Evolutionary conservation across 2,888 invertebrate genomes (phyloP).

Genomic region (Baronia brevicornis): DNA sequence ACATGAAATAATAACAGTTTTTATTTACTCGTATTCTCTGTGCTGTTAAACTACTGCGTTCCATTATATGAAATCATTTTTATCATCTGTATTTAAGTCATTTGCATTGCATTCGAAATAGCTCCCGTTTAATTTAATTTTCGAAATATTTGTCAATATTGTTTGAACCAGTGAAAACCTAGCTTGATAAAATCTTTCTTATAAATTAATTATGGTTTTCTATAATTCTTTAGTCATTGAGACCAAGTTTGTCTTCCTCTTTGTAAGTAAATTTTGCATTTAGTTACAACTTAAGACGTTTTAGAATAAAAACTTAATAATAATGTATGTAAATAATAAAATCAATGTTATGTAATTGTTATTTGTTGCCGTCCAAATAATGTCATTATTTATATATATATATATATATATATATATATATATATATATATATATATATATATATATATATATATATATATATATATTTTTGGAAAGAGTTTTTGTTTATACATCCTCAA

Average conservation of each 20-base stretch:
- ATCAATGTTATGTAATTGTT: conserved; percentile 23
- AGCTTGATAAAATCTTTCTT: not conserved
- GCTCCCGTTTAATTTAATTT: not conserved
- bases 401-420: conserved; percentile 4
- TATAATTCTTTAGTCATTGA: conserved; percentile 40
- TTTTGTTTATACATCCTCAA: too few relatives aligned
- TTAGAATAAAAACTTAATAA: conserved; percentile 37
- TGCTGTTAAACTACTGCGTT: conserved; percentile 24
- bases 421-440: too few relatives aligned
- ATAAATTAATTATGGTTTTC: conserved; percentile 13
- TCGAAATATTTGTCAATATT: not conserved
- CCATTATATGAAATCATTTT: conserved; percentile 9
- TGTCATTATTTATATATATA: conserved; percentile 16
- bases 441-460: too few relatives aligned
- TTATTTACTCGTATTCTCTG: conserved; percentile 21
- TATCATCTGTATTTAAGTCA: not conserved
- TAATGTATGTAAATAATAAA: conserved; percentile 46
- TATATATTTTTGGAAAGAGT: too few relatives aligned
- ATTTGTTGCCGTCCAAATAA: conserved; percentile 57
- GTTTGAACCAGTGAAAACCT: conserved; percentile 1
- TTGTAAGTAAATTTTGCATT: conserved; percentile 60
- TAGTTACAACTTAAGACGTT: conserved; percentile 55
- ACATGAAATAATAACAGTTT: too few relatives aligned
- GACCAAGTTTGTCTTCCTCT: conserved; percentile 60
- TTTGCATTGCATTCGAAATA: not conserved